Evolutionary conservation across 2,888 invertebrate species (phyloP).

Genomic region (Acanthoscelides obtectus): DNA sequence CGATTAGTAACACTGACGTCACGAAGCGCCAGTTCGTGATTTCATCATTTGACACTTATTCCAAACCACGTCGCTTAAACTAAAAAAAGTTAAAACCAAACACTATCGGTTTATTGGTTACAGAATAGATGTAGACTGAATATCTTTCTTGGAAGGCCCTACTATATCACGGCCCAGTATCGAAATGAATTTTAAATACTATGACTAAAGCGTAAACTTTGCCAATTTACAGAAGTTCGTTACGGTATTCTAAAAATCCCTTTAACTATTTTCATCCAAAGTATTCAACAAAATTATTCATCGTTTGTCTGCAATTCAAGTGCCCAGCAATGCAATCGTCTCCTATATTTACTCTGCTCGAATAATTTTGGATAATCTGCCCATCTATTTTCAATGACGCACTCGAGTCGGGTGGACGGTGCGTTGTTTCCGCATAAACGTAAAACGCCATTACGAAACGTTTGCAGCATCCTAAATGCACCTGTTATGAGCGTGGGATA

Average conservation of each 20-base stretch:
- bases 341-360: neutral
- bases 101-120: too few species aligned
- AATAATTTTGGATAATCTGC: neutral
- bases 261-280: neutral
- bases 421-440: neutral
- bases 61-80: too few species aligned
- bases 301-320: neutral
- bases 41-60: too few species aligned
- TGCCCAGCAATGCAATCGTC: neutral
- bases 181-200: too few species aligned
- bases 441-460: neutral
- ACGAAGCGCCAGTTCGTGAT: too few species aligned
- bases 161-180: too few species aligned
- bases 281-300: neutral
- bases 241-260: neutral
- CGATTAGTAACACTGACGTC: too few species aligned
- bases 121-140: too few species aligned
- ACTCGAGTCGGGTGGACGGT: neutral
- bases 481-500: neutral
- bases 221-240: too few species aligned
- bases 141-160: too few species aligned
- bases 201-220: too few species aligned
- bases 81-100: too few species aligned
- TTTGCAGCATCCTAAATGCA: neutral
- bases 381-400: neutral